Evolutionary conservation across 2,888 invertebrate genomes (phyloP), one percentile per base, ranked within the genome.

Genomic region (Eupithecia subfuscata): DNA sequence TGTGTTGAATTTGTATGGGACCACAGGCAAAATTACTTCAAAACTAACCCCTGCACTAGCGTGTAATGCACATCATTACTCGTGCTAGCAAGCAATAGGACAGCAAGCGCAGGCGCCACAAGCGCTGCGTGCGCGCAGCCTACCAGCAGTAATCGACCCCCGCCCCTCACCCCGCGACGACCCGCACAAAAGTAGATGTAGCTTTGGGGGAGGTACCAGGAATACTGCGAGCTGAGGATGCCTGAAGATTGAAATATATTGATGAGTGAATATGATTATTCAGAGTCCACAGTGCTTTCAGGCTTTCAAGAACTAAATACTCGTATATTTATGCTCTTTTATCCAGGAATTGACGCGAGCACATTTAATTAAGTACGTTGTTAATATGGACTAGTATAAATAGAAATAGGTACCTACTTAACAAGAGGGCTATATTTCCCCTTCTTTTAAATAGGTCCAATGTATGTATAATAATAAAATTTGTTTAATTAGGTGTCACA

Each of bases 181-280:
- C 85, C 84, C 76, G 87, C 84, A 40, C 75, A 68, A 79, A 83
- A 91, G 84, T 89, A 90, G 79, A 92, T 88, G 80, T 87, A 88
- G 34, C 83, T 79, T 18, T 87, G 84, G 6, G 90, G 87, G n/a
- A 82, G 43, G 75, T 84, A 85, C 43, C 82, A 75, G 37, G 84
- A 74, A 77, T 88, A 85, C 78, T 91, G 89, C 2, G 87, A 81
- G 80, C 80, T 86, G 37, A 91, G 84, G 2, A 79, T 76, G n/a
- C 91, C 91, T 91, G 84, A 22, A 22, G 43, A 64, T 64, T 64
- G 22, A 40, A 64, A 64, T 64, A 64, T 34, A 34, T 25, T 56
- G 30, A 64, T 64, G 18, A 64, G 18, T 22, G 9, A 56, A 56
- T 56, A 22, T 22, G n/a, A 34, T 64, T 25, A 3, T 14, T 63